Conservation (phyloP, 2,888 invertebrate species). For the Nemoura dubitans region DNA sequence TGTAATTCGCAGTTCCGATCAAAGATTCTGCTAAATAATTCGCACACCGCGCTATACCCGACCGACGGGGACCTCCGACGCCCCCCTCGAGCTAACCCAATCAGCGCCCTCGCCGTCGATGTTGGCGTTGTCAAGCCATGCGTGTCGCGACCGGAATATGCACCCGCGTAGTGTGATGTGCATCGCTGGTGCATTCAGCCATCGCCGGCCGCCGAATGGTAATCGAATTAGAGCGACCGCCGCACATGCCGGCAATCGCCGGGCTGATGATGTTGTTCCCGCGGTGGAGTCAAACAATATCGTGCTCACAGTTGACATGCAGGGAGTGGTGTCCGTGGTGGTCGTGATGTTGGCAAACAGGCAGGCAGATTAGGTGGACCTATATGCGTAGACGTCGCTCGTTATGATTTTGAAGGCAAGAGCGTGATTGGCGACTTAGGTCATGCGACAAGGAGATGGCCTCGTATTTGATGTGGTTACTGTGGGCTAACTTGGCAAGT, state of each 20-base stretch:
- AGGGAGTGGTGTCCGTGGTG: too few species aligned
- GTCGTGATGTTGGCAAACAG: too few species aligned
- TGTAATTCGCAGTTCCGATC: not conserved
- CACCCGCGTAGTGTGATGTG: not conserved
- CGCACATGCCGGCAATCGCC: not conserved
- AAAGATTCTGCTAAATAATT: not conserved
- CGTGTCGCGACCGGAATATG: not conserved
- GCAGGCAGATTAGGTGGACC: too few species aligned
- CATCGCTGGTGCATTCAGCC: not conserved
- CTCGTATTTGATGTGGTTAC: too few species aligned
- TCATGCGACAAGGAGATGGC: too few species aligned
- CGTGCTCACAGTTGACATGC: not conserved
- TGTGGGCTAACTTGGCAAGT: too few species aligned
- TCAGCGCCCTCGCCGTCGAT: not conserved
- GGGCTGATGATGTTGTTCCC: not conserved
- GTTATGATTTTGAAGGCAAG: too few species aligned
- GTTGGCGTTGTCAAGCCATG: not conserved
- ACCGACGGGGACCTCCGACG: too few species aligned
- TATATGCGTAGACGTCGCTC: too few species aligned
- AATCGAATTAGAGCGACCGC: not conserved
- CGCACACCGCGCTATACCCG: not conserved
- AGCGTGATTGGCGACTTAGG: too few species aligned
- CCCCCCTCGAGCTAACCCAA: conserved; percentile 3
- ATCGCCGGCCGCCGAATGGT: not conserved
- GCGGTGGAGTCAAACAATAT: not conserved